Evolutionary conservation across 2,888 invertebrate genomes (phyloP).

Genomic region (Volucella inanis): DNA sequence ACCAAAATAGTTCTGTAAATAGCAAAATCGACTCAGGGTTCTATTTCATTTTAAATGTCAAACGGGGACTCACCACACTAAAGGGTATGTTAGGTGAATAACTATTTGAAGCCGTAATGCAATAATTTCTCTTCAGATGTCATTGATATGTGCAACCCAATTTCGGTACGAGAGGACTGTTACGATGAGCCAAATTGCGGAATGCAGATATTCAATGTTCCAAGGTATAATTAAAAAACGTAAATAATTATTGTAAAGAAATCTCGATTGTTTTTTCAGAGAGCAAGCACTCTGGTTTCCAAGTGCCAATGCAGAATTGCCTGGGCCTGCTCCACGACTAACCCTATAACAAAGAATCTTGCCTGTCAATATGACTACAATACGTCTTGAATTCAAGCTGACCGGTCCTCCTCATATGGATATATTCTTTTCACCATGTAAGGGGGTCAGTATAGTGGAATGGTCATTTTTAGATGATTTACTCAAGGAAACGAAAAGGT

Average conservation of each 20-base stretch:
- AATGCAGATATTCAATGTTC: constrained; percentile 79
- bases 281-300: constrained; percentile 79
- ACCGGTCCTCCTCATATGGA: constrained; percentile 80
- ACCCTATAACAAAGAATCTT: constrained; percentile 68
- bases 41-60: constrained; percentile 83
- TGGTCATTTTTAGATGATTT: constrained; percentile 80
- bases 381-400: constrained; percentile 78
- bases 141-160: constrained; percentile 71
- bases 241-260: constrained; percentile 60
- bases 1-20: constrained; percentile 78
- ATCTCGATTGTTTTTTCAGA: constrained; percentile 61
- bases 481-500: constrained; percentile 72
- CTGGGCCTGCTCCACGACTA: constrained; percentile 75
- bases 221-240: constrained; percentile 79
- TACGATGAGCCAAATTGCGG: constrained; percentile 80
- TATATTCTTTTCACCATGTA: constrained; percentile 79
- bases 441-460: constrained; percentile 77
- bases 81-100: constrained; percentile 44
- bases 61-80: constrained; percentile 78
- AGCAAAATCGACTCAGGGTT: constrained; percentile 82
- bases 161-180: constrained; percentile 76
- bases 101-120: not conserved
- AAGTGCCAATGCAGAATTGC: constrained; percentile 76
- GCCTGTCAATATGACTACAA: constrained; percentile 43
- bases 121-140: constrained; percentile 72